A percentile compares a stretch with the other conserved stretches of the same genome.
Conservation (phyloP, 2,888 invertebrate species). For the Aphidoletes aphidimyza region DNA sequence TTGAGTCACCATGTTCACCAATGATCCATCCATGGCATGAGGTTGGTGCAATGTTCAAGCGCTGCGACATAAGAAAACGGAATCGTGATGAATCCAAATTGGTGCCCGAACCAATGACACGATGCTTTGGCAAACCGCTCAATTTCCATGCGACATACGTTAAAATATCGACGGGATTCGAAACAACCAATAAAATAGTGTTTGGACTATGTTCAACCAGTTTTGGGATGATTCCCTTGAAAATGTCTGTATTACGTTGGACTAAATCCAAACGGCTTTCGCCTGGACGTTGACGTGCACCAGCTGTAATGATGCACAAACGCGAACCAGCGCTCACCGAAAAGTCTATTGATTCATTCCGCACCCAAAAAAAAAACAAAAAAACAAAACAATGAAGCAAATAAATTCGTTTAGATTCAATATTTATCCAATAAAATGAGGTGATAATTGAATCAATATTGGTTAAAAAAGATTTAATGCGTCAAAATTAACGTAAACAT, state of each 20-base stretch:
- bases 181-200: slow-evolving; percentile 85
- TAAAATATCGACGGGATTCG: slow-evolving; percentile 92
- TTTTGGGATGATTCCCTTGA: slow-evolving; percentile 85
- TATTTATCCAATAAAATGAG: background rate
- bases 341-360: slow-evolving; percentile 71
- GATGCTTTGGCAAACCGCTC: slow-evolving; percentile 86
- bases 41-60: slow-evolving; percentile 81
- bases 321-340: slow-evolving; percentile 80
- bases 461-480: no score
- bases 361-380: background rate
- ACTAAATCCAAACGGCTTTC: slow-evolving; percentile 88
- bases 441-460: slow-evolving; percentile 2
- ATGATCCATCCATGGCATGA: slow-evolving; percentile 94
- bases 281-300: slow-evolving; percentile 89
- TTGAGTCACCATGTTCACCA: slow-evolving; percentile 93
- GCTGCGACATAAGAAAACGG: slow-evolving; percentile 86
- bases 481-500: background rate
- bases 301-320: slow-evolving; percentile 90
- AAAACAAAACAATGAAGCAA: background rate
- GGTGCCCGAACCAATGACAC: slow-evolving; percentile 92
- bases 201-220: slow-evolving; percentile 79
- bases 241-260: slow-evolving; percentile 89
- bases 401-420: background rate
- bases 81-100: slow-evolving; percentile 93
- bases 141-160: slow-evolving; percentile 96